Evolutionary conservation across 2,888 invertebrate genomes (phyloP).

Genomic region (Agrochola lota): DNA sequence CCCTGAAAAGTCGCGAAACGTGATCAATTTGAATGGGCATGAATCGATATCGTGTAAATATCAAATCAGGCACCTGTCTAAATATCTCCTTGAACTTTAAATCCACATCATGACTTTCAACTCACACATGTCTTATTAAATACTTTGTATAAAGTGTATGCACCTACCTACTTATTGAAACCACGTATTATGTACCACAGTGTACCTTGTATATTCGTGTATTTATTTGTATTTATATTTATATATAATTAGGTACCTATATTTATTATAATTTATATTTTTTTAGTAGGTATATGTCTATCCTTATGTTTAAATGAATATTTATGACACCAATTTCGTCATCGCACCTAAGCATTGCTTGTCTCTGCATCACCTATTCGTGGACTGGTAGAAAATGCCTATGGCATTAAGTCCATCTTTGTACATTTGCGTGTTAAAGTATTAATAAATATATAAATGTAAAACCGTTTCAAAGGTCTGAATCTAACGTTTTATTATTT

Average conservation of each 20-base stretch:
- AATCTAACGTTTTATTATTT: not conserved
- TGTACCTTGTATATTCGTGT: too few species aligned
- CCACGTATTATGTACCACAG: not conserved
- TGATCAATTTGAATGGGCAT: constrained; percentile 9
- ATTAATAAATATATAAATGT: not conserved
- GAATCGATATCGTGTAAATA: constrained; percentile 18
- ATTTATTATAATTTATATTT: too few species aligned
- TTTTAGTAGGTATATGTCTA: too few species aligned
- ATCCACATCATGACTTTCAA: constrained; percentile 34
- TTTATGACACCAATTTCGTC: too few species aligned
- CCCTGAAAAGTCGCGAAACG: not conserved
- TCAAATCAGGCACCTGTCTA: constrained; percentile 30
- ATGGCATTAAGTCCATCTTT: too few species aligned
- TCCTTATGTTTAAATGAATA: too few species aligned
- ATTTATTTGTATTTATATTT: too few species aligned
- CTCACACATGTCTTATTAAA: constrained; percentile 10
- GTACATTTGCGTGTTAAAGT: too few species aligned
- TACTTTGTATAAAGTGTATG: not conserved
- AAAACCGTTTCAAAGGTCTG: not conserved
- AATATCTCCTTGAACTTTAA: constrained; percentile 58
- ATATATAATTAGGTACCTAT: too few species aligned
- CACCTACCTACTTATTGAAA: not conserved
- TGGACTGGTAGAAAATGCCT: too few species aligned
- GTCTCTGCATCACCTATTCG: too few species aligned
- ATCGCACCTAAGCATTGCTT: too few species aligned